Evolutionary conservation across 2,113 vertebrate species (phyloP).

Genomic region (Stigmatopora argus): DNA sequence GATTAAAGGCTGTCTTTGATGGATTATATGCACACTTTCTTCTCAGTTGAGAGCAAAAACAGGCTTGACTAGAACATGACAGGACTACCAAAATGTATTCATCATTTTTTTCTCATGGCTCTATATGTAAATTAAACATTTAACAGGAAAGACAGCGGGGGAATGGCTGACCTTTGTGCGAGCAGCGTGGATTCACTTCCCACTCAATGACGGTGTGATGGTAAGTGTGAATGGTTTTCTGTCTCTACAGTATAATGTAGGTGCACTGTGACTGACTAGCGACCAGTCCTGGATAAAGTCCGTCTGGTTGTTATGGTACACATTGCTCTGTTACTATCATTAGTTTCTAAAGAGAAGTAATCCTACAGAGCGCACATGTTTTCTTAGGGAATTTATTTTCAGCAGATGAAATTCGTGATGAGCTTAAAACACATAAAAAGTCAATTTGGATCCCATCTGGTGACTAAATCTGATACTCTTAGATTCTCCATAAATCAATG

Average conservation of each 20-base stretch:
- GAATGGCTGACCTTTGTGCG: not conserved
- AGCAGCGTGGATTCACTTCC: not conserved
- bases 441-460: too few species aligned
- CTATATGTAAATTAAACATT: not conserved
- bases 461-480: too few species aligned
- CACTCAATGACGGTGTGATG: not conserved
- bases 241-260: not conserved
- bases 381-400: too few species aligned
- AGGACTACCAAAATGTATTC: not conserved
- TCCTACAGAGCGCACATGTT: too few species aligned
- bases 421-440: too few species aligned
- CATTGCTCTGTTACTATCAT: too few species aligned
- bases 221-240: not conserved
- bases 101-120: not conserved
- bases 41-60: conserved; percentile 3
- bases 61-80: conserved; percentile 1
- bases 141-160: not conserved
- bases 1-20: not conserved
- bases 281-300: not conserved
- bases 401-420: too few species aligned
- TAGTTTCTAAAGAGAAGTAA: too few species aligned
- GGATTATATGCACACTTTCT: not conserved
- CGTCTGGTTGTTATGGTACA: not conserved
- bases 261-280: not conserved
- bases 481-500: too few species aligned